A percentile compares a stretch with the other conserved stretches of the same genome.
phyloP scores from a whole-genome alignment of 2,113 vertebrate species.

The Colaptes auratus region DNA sequence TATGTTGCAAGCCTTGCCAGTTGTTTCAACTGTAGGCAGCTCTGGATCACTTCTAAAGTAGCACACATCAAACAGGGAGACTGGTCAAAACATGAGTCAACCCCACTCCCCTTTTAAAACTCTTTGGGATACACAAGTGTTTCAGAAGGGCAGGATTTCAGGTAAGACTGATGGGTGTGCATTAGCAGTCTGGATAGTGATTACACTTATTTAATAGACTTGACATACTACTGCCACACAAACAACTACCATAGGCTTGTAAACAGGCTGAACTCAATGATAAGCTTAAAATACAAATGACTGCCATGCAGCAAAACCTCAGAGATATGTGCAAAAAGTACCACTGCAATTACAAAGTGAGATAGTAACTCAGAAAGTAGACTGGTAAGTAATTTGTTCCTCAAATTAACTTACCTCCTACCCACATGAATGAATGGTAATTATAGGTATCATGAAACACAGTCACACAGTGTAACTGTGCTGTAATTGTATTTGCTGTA shows the following conservation, averaged over 20 bases:
- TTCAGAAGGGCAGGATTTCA: neutral
- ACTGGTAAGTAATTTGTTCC: neutral
- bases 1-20: accelerated
- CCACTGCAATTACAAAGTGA: neutral
- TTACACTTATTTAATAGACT: neutral
- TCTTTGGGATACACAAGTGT: neutral
- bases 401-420: slow-evolving; percentile 26
- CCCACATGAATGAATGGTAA: neutral
- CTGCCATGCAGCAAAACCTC: neutral
- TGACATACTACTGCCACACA: neutral
- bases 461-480: neutral
- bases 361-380: neutral
- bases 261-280: neutral
- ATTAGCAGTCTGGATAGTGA: neutral
- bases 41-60: neutral
- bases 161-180: neutral
- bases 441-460: slow-evolving; percentile 45
- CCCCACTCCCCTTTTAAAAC: neutral
- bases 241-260: neutral
- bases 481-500: slow-evolving; percentile 46
- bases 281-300: neutral
- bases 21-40: neutral
- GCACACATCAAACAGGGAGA: neutral
- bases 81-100: neutral
- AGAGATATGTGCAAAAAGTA: neutral